Evolutionary conservation across 1,140 invertebrate genomes (phyloP), one percentile per base, ranked within the genome.

Genomic region (Streblospio benedicti): DNA sequence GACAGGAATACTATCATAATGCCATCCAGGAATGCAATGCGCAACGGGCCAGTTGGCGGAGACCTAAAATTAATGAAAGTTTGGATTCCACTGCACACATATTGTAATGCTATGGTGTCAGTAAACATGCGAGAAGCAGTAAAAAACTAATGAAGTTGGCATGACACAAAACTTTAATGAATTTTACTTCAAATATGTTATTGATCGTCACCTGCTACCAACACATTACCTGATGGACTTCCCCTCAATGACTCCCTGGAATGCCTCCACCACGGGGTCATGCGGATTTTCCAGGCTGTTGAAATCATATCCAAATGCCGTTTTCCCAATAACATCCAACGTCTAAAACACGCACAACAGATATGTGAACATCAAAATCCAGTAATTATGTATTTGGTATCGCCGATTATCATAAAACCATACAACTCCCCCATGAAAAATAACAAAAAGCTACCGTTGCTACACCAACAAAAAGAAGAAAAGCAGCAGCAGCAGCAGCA

Each of bases 241-340:
- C n/a, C n/a, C n/a, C n/a, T n/a, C n/a, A 27, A 52, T 23, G 18
- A 52, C n/a, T 52, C 32, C 50, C 9, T 25, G 47, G 35, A 54
- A 59, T 6, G 31, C 23, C 49, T 59, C 20, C n/a, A 18, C 4
- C 16, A 53, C 23, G n/a, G 28, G 45, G 43, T 31, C 5, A 35
- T 59, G 45, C 23, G 57, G 57, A 54, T 55, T 3, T 12, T 49
- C 38, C 16, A 59, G 41, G 23, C 45, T 51, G 28, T 59, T 41
- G 23, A 59, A 59, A 18, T 59, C 35, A 23, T 52, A 59, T 18
- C 57, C 43, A 53, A 59, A 54, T 6, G 57, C 57, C 23, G 38
- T 51, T 41, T 52, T 31, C 14, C 57, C 57, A 14, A 59, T 59
- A 16, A 54, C 43, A 53, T 59, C 57, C n/a, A 59, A 27, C 43